Evolutionary conservation across 2,113 vertebrate species (phyloP).

Genomic region (Felis catus): F.catus_Fca126_mat1.0 CM031414.1:111659001-111659500

Average conservation of each 20-base stretch:
- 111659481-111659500: not conserved
- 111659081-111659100: not conserved
- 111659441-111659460: not conserved
- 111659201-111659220: not conserved
- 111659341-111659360: not conserved
- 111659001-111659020: not conserved
- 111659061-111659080: not conserved
- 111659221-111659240: not conserved
- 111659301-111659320: not conserved
- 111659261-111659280: not conserved
- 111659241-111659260: not conserved
- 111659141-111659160: not conserved
- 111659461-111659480: not conserved
- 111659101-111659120: not conserved
- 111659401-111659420: not conserved
- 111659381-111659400: not conserved
- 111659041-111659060: not conserved
- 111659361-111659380: not conserved
- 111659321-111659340: not conserved
- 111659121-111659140: not conserved
- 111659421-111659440: not conserved
- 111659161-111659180: not conserved
- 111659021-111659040: not conserved
- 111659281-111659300: not conserved
- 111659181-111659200: not conserved